Percentiles rank a stretch among this genome's conserved stretches.
These are phyloP conservation scores for Vulpes ferrilata DNA, from an alignment of 2,113 vertebrate species.

Conservation along the genomic window DNA sequence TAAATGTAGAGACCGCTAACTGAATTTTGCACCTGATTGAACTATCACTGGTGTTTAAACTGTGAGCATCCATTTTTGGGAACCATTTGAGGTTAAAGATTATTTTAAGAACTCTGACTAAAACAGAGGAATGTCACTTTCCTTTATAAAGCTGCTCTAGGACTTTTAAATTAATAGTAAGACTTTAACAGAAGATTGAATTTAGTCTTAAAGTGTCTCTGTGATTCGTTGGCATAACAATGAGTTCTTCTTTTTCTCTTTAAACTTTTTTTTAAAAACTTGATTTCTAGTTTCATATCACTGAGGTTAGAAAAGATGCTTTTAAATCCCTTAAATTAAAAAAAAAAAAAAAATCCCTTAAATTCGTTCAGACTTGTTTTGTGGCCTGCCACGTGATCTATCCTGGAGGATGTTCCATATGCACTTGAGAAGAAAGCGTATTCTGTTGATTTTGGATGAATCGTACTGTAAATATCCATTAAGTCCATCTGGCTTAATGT, in stretches of 20 bases:
- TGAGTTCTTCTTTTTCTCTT: neutral
- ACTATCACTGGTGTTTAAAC: neutral
- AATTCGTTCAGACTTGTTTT: neutral
- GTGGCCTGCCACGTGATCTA: neutral
- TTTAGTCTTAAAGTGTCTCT: slow-evolving; percentile 40
- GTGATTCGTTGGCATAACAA: neutral
- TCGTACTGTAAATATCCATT: neutral
- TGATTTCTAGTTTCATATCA: neutral
- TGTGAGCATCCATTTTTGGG: neutral
- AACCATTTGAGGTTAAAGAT: neutral
- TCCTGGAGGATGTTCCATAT: neutral
- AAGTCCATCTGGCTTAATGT: neutral
- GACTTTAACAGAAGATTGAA: neutral
- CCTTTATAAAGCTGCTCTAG: neutral
- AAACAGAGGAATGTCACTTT: neutral
- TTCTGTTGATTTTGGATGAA: neutral
- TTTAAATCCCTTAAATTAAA: neutral
- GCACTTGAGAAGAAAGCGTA: neutral
- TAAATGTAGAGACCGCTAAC: neutral
- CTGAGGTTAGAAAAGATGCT: neutral
- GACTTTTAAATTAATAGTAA: neutral
- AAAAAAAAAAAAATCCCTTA: neutral
- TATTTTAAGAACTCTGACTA: slow-evolving; percentile 24
- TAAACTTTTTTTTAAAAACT: neutral
- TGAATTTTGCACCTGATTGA: neutral